Evolutionary conservation across 2,113 vertebrate species (phyloP).

Genomic region (Tupaia chinensis): DNA sequence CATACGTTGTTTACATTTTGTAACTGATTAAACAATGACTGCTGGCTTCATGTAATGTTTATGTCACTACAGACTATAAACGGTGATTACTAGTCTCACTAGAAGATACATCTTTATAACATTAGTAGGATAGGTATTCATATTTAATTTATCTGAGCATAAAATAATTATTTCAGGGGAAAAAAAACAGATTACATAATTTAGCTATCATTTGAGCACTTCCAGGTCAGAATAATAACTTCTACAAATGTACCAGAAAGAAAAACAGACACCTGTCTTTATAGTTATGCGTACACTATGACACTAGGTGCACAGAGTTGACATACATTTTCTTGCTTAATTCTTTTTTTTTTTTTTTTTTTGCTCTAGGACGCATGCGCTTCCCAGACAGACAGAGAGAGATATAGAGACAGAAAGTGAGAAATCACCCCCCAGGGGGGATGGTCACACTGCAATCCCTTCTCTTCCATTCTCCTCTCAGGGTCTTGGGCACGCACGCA

Average conservation of each 20-base stretch:
- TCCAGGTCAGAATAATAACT: slow-evolving; percentile 18
- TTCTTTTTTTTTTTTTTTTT: neutral
- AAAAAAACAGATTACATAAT: neutral
- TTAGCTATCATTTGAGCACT: neutral
- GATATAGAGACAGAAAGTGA: no score
- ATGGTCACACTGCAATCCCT: no score
- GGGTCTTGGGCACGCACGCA: no score
- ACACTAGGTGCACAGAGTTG: neutral
- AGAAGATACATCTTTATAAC: neutral
- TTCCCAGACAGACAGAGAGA: no score
- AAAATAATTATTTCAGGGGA: neutral
- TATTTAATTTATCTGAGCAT: slow-evolving; percentile 7
- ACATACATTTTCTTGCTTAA: neutral
- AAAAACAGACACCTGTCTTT: neutral
- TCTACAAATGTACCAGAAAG: neutral
- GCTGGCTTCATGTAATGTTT: slow-evolving; percentile 44
- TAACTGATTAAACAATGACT: slow-evolving; percentile 39
- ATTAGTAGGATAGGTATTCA: neutral
- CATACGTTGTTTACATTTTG: neutral
- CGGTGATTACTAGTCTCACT: neutral
- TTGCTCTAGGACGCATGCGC: no score
- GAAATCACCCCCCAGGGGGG: no score
- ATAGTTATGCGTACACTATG: neutral
- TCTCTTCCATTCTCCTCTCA: no score
- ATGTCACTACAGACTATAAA: slow-evolving; percentile 44